A percentile compares a stretch with the other conserved stretches of the same genome.
Evolutionary conservation across 2,888 invertebrate genomes (phyloP).

Genomic region (Celastrina argiolus): DNA sequence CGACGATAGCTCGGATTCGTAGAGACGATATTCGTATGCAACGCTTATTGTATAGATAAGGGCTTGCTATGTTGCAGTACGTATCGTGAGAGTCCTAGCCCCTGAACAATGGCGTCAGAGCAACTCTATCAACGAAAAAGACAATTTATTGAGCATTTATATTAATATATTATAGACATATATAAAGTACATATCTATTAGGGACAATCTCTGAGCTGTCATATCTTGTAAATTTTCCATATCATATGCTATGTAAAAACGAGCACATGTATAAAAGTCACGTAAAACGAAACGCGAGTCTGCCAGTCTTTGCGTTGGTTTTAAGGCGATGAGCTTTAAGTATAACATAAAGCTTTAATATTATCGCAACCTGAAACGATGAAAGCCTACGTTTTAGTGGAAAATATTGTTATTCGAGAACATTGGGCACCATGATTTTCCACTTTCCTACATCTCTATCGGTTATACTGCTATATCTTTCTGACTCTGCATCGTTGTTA

Average conservation of each 20-base stretch:
- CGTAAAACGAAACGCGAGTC: slow-evolving; percentile 41
- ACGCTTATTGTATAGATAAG: slow-evolving; percentile 77
- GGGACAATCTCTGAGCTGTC: slow-evolving; percentile 71
- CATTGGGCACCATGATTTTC: neutral
- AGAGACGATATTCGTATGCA: slow-evolving; percentile 71
- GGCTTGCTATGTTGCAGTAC: slow-evolving; percentile 75
- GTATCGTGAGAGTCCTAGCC: slow-evolving; percentile 71
- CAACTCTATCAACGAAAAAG: slow-evolving; percentile 65
- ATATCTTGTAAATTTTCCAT: slow-evolving; percentile 75
- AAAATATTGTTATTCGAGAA: slow-evolving; percentile 37
- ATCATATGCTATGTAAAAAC: slow-evolving; percentile 69
- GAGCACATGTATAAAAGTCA: slow-evolving; percentile 61
- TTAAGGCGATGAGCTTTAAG: slow-evolving; percentile 53
- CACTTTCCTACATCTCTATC: slow-evolving; percentile 36
- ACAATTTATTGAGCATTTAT: slow-evolving; percentile 72
- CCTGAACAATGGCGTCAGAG: slow-evolving; percentile 60
- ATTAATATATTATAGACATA: slow-evolving; percentile 56
- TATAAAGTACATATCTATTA: slow-evolving; percentile 75
- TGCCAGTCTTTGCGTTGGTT: slow-evolving; percentile 34
- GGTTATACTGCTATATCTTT: slow-evolving; percentile 32
- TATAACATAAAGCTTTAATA: slow-evolving; percentile 42
- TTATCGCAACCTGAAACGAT: slow-evolving; percentile 49
- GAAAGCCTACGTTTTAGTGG: slow-evolving; percentile 63
- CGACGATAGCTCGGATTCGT: slow-evolving; percentile 52
- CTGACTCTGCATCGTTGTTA: neutral